Conservation (phyloP, 92 coral and sea anemone species). For the Desmophyllum pertusum region DNA sequence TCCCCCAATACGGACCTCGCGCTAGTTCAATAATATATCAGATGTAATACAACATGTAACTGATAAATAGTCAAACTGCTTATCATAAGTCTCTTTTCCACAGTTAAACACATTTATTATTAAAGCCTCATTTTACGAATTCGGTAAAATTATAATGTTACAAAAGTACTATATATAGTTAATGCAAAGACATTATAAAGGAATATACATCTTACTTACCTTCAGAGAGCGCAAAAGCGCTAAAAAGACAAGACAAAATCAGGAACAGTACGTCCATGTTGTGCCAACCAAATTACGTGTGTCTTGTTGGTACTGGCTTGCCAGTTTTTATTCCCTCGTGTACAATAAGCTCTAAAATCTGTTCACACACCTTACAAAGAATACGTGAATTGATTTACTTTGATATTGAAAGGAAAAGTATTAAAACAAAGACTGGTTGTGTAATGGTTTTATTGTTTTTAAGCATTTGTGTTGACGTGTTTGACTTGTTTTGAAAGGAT, state of each 20-base stretch:
- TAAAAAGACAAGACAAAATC: not conserved
- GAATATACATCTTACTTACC: not conserved
- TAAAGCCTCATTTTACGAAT: not conserved
- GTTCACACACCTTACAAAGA: not conserved
- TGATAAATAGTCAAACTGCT: too few relatives aligned
- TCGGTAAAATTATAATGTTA: too few relatives aligned
- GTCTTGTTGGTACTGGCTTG: not conserved
- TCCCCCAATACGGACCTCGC: too few relatives aligned
- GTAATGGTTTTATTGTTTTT: not conserved
- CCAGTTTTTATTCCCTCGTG: not conserved
- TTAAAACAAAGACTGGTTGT: not conserved
- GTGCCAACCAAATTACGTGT: not conserved
- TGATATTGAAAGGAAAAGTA: not conserved
- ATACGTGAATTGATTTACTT: not conserved
- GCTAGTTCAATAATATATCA: too few relatives aligned
- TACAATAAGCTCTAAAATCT: not conserved
- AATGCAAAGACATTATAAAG: too few relatives aligned
- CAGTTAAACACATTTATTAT: not conserved
- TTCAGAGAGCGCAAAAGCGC: conserved; percentile 11
- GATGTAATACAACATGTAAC: too few relatives aligned
- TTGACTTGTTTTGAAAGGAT: not conserved
- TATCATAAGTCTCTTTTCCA: too few relatives aligned
- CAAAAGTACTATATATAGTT: not conserved
- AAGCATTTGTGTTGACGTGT: not conserved
- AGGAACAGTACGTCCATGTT: conserved; percentile 8